Conservation (phyloP, 2,888 invertebrate species). For the Eupithecia vulgata region DNA sequence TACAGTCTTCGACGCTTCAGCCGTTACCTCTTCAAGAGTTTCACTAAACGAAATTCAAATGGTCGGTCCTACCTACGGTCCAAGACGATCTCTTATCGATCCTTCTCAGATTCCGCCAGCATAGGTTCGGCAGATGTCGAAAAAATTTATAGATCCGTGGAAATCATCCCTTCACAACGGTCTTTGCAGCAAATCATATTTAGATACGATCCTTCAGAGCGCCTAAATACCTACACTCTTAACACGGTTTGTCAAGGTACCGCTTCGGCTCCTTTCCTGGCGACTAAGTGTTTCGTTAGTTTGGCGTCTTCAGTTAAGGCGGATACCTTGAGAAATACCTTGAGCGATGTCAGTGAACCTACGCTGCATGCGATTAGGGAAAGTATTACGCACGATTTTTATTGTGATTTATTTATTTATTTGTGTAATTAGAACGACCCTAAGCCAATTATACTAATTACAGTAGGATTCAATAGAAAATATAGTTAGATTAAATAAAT, state of each 20-base stretch:
- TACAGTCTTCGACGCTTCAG: constrained; percentile 15
- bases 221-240: neutral
- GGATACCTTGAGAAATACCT: too few relatives aligned
- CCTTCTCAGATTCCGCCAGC: constrained; percentile 16
- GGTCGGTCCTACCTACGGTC: constrained; percentile 16
- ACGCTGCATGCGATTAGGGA: too few relatives aligned
- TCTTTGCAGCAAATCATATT: neutral
- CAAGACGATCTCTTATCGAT: constrained; percentile 18
- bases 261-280: neutral
- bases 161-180: too few relatives aligned
- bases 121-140: constrained; percentile 18
- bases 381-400: neutral
- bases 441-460: too few relatives aligned
- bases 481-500: too few relatives aligned
- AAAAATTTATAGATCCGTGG: too few relatives aligned
- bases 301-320: too few relatives aligned
- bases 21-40: constrained; percentile 7
- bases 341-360: too few relatives aligned
- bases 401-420: too few relatives aligned
- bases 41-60: constrained; percentile 8
- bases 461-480: too few relatives aligned
- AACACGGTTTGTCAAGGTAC: neutral
- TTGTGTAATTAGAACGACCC: too few relatives aligned
- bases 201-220: neutral
- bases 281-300: neutral